Conservation (phyloP, 2,888 invertebrate genomes). For the Drosophila maculinotata region DNA sequence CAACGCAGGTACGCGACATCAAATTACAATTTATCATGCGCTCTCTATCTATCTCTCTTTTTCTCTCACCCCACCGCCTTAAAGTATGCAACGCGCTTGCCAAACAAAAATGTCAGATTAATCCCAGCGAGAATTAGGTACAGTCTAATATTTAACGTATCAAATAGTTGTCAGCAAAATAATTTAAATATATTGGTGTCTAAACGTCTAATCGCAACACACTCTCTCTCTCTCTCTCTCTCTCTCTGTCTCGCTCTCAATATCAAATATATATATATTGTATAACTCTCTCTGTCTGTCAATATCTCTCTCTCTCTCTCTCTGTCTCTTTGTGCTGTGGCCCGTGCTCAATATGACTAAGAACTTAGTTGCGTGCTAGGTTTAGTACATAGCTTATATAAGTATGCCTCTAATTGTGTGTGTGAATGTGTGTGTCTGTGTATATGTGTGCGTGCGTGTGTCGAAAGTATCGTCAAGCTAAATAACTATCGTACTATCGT, state of each 20-base stretch:
- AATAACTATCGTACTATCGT: conserved; percentile 35
- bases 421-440: conserved; percentile 29
- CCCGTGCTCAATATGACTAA: conserved; percentile 64
- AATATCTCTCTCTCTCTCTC: conserved; percentile 33
- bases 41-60: conserved; percentile 39
- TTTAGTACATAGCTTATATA: conserved; percentile 61
- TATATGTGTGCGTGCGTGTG: conserved; percentile 19
- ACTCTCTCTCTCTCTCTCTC: conserved; percentile 52
- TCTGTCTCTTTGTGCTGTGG: conserved; percentile 64
- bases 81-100: conserved; percentile 69
- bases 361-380: conserved; percentile 72
- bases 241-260: conserved; percentile 28
- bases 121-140: conserved; percentile 68
- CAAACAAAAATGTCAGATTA: conserved; percentile 41
- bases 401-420: conserved; percentile 38
- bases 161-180: conserved; percentile 41
- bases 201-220: conserved; percentile 68
- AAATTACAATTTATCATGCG: conserved; percentile 69
- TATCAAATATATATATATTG: conserved; percentile 49
- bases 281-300: conserved; percentile 34
- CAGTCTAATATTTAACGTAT: conserved; percentile 61
- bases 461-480: conserved; percentile 40
- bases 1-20: conserved; percentile 71
- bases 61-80: conserved; percentile 42
- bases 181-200: conserved; percentile 68